Evolutionary conservation across 2,113 vertebrate species (phyloP).

Genomic region (Phalacrocorax carbo): DNA sequence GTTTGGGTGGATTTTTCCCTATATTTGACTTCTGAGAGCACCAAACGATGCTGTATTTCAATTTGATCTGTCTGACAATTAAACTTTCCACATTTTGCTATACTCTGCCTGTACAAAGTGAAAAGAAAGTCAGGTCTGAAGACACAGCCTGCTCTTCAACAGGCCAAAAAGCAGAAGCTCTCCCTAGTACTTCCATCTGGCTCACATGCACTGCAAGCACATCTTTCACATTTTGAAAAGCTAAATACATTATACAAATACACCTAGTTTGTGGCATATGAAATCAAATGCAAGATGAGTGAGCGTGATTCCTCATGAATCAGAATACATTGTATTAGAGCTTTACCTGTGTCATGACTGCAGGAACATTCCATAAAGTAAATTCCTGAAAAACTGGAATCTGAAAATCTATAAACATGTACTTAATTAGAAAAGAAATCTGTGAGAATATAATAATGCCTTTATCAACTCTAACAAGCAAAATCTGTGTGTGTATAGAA

Average conservation of each 20-base stretch:
- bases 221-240: background rate
- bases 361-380: background rate
- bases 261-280: background rate
- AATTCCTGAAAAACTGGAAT: background rate
- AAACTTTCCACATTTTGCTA: background rate
- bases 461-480: background rate
- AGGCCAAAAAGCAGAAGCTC: background rate
- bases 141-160: background rate
- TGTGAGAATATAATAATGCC: background rate
- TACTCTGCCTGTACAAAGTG: background rate
- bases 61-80: background rate
- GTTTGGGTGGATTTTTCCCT: background rate
- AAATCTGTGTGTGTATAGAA: background rate
- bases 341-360: background rate
- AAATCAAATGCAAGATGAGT: background rate
- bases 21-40: background rate
- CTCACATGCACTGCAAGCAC: background rate
- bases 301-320: background rate
- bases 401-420: background rate
- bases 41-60: background rate
- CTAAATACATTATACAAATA: background rate
- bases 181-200: background rate
- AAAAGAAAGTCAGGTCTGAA: background rate
- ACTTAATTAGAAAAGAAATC: slow-evolving; percentile 14
- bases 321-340: background rate